These are phyloP conservation scores for Apodemus speciosus DNA, from an alignment of 2,113 vertebrate species.

Conservation along the genomic window DNA sequence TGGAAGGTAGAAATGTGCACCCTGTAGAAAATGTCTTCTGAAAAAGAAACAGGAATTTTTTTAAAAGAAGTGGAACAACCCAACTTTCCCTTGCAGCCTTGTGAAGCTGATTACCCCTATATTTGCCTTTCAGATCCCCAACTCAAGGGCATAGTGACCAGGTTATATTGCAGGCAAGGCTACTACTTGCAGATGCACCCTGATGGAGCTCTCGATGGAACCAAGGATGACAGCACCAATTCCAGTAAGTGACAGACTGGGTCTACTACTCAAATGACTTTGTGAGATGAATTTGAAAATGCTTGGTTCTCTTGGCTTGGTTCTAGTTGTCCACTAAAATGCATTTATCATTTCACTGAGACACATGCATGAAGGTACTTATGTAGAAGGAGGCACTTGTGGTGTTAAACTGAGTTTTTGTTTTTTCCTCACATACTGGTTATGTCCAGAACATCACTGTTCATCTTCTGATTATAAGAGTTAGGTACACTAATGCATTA, in stretches of 20 bases:
- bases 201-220: slow-evolving; percentile 99
- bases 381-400: neutral
- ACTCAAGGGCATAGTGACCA: slow-evolving; percentile 99
- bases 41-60: neutral
- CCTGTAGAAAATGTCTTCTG: slow-evolving; percentile 72
- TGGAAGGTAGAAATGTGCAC: slow-evolving; percentile 21
- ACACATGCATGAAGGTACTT: neutral
- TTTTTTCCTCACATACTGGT: neutral
- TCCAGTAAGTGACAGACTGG: slow-evolving; percentile 90
- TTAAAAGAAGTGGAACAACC: slow-evolving; percentile 21
- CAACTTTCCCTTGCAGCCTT: slow-evolving; percentile 65
- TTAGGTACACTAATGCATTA: neutral
- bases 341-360: neutral
- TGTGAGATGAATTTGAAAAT: slow-evolving; percentile 62
- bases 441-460: neutral
- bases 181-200: slow-evolving; percentile 99
- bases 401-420: neutral
- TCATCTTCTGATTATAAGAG: neutral
- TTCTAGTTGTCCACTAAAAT: neutral
- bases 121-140: slow-evolving; percentile 97
- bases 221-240: slow-evolving; percentile 99
- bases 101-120: slow-evolving; percentile 85
- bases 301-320: neutral
- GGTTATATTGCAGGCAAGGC: slow-evolving; percentile 99
- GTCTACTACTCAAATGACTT: slow-evolving; percentile 55